Percentiles rank a stretch among this genome's conserved stretches.
phyloP scores from a whole-genome alignment of 2,797 vertebrate genomes.

The Hephaestus fuliginosus region DNA sequence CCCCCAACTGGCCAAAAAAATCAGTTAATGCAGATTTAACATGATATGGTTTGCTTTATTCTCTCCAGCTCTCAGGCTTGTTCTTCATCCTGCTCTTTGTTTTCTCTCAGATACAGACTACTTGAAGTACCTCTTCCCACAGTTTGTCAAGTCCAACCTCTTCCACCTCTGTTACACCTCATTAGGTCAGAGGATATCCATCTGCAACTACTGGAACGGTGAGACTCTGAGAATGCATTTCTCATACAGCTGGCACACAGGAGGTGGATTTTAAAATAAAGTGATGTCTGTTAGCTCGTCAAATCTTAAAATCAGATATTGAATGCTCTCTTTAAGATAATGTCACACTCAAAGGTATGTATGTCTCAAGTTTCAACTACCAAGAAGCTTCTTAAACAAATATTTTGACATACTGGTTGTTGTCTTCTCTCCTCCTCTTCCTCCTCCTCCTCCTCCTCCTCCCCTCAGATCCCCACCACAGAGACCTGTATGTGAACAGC shows the following conservation, averaged over 20 bases:
- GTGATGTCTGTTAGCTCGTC: neutral
- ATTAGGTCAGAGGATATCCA: slow-evolving; percentile 91
- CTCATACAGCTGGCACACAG: neutral
- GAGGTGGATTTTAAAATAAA: neutral
- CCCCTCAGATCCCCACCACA: slow-evolving; percentile 91
- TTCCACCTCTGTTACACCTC: slow-evolving; percentile 91
- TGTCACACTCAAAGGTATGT: neutral
- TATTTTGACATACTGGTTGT: neutral
- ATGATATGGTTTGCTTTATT: neutral
- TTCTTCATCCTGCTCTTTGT: slow-evolving; percentile 6
- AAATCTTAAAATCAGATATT: neutral
- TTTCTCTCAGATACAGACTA: slow-evolving; percentile 90
- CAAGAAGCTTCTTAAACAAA: neutral
- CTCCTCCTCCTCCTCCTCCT: neutral
- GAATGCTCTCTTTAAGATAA: neutral
- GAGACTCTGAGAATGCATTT: slow-evolving; percentile 52
- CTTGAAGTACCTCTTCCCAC: slow-evolving; percentile 91
- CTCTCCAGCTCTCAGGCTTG: neutral
- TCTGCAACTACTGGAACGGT: slow-evolving; percentile 98
- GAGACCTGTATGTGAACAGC: slow-evolving; percentile 90
- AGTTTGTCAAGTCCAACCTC: slow-evolving; percentile 90
- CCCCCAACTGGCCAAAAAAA: neutral
- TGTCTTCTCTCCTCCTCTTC: neutral
- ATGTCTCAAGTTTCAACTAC: neutral
- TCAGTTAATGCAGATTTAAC: neutral